A percentile compares a stretch with the other conserved stretches of the same genome.
phyloP scores from a whole-genome alignment of 2,113 vertebrate genomes.

The Cyprinodon tularosa region DNA sequence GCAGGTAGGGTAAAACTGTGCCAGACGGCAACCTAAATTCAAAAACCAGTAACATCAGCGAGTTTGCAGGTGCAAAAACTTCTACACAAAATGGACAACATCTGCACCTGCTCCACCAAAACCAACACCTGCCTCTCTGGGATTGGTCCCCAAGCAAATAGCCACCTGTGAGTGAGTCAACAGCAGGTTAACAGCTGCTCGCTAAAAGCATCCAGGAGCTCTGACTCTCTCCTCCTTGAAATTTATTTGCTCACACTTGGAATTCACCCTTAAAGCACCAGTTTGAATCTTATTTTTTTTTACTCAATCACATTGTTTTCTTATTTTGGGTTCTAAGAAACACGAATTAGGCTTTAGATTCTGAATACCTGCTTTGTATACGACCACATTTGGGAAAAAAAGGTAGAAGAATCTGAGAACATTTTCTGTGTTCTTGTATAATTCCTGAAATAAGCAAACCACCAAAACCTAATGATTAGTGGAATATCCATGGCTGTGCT shows the following conservation, averaged over 20 bases:
- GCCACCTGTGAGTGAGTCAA: conserved; percentile 25
- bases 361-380: neutral
- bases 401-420: neutral
- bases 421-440: neutral
- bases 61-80: conserved; percentile 29
- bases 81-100: conserved; percentile 24
- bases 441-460: conserved; percentile 35
- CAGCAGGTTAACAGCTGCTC: conserved; percentile 52
- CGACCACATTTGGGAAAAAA: neutral
- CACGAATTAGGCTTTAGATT: neutral
- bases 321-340: neutral
- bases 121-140: conserved; percentile 58
- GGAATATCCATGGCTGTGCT: conserved; percentile 8
- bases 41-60: conserved; percentile 12
- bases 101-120: conserved; percentile 43
- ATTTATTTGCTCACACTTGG: neutral
- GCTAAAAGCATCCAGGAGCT: conserved; percentile 19
- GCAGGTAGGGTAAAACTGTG: neutral
- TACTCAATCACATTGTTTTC: neutral
- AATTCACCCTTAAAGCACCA: neutral
- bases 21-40: conserved; percentile 15
- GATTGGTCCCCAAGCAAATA: conserved; percentile 40
- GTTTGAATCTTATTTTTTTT: neutral
- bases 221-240: neutral
- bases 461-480: conserved; percentile 15